Percentiles rank a stretch among this genome's conserved stretches.
These are phyloP conservation scores for Ianthella basta DNA, from an alignment of 37 sponge, comb jelly and placozoan species.

Conservation along the genomic window DNA sequence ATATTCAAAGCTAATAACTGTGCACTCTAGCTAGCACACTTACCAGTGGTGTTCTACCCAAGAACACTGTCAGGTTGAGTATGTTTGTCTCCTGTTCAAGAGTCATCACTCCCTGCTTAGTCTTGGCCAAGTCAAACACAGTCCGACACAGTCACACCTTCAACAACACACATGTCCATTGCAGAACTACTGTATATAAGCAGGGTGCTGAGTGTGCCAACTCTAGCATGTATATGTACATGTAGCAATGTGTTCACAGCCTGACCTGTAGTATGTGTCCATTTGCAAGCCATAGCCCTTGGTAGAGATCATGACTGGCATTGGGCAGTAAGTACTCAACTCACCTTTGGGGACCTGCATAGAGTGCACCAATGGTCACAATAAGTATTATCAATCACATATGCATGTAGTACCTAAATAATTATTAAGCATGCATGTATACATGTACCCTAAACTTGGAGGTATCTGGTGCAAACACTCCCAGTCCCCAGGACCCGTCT, in stretches of 20 bases:
- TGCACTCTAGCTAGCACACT: too few relatives aligned
- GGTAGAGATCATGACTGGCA: conserved; percentile 58
- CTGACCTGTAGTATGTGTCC: conserved; percentile 63
- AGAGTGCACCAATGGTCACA: neutral
- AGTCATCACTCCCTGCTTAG: conserved; percentile 33
- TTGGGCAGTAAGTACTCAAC: conserved; percentile 61
- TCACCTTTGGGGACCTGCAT: conserved; percentile 64
- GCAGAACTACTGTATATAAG: too few relatives aligned
- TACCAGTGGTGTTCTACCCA: conserved; percentile 46
- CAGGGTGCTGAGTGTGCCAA: too few relatives aligned
- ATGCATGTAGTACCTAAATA: too few relatives aligned
- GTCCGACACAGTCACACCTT: conserved; percentile 26
- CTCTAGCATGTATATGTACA: too few relatives aligned
- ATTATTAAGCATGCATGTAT: too few relatives aligned
- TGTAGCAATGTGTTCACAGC: too few relatives aligned
- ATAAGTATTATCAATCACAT: too few relatives aligned
- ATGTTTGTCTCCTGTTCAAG: conserved; percentile 50
- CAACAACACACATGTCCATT: too few relatives aligned
- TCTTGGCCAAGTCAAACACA: conserved; percentile 60
- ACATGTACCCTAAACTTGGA: conserved; percentile 53
- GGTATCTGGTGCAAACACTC: conserved; percentile 45
- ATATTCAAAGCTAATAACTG: too few relatives aligned
- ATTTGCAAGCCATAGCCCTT: conserved; percentile 62
- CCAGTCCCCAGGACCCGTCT: conserved; percentile 63
- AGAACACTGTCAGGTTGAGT: conserved; percentile 45